Evolutionary conservation across 2,888 invertebrate genomes (phyloP), one percentile per base, ranked within the genome.

Genomic region (Dusona sp.): DNA sequence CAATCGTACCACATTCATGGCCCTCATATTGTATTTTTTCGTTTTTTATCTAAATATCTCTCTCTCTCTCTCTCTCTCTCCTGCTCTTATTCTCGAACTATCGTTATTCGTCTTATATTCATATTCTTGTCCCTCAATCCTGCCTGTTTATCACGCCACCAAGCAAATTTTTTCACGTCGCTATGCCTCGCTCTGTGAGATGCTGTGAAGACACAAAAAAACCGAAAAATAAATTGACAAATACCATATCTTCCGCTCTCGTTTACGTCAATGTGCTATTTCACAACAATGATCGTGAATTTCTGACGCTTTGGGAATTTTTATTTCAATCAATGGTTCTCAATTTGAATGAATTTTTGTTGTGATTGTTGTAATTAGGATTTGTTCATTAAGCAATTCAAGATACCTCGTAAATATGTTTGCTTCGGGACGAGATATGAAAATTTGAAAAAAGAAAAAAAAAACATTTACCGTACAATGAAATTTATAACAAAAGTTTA

Each of bases 91-190:
- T 78, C 72, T 79, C 45, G 22, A 42, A 64, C 19, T 68, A 67
- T 81, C 73, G 67, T 45, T 81, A 79, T 81, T 81, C 81, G 82
- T 77, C 51, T 82, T 82, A 67, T 78, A 72, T 68, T 84, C 78
- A 86, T 79, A 80, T 83, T 86, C 45, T 86, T 51, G 48, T 79
- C 77, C 86, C 82, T 83, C 78, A 36, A 84, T 87, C 86, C 86
- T 83, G 86, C 86, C 87, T 87, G 86, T 83, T 79, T 86, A 83
- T 86, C 72, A 87, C 88, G 89, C 89, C 87, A 81, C 89, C 83
- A 83, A 87, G 86, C 81, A 89, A 87, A 51, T 84, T 85, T 78
- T 86, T 45, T 87, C 83, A 87, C 89, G 82, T 88, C 87, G 83
- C 88, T 88, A 83, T 87, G 88, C 85, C 87, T 88, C 84, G 86